Evolutionary conservation across 1,140 invertebrate species (phyloP).

Genomic region (Cyclargus thomasi): DNA sequence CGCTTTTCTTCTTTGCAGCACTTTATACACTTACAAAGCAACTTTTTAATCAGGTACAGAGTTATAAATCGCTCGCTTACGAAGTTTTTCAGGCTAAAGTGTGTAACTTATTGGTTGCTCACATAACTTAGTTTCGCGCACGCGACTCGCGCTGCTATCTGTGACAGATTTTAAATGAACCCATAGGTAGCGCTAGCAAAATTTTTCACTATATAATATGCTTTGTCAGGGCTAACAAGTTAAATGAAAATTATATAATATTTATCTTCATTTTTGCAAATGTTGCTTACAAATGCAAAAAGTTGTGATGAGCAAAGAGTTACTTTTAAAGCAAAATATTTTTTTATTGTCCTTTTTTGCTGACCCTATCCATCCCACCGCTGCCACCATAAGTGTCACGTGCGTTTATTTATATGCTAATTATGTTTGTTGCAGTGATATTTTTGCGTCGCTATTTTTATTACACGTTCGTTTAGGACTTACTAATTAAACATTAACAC

Average conservation of each 20-base stretch:
- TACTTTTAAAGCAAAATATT: background rate
- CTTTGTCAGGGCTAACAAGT: too few relatives aligned
- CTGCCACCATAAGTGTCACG: constrained; percentile 1
- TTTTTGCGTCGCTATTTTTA: constrained; percentile 1
- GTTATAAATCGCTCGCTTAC: background rate
- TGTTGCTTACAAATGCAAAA: too few relatives aligned
- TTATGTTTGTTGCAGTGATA: constrained; percentile 4
- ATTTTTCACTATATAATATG: too few relatives aligned
- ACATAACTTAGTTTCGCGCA: background rate
- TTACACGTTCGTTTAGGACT: background rate
- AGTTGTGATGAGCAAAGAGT: too few relatives aligned
- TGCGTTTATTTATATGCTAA: constrained; percentile 15
- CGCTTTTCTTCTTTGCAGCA: too few relatives aligned
- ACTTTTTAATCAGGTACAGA: background rate
- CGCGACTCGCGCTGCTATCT: constrained; percentile 11
- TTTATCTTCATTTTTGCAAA: too few relatives aligned
- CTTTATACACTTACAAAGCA: background rate
- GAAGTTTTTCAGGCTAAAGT: background rate
- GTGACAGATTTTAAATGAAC: constrained; percentile 22
- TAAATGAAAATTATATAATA: too few relatives aligned
- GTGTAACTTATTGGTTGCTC: background rate
- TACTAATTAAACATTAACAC: background rate
- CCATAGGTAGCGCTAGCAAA: background rate
- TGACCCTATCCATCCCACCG: background rate
- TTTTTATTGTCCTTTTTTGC: background rate